Percentiles rank a stretch among this genome's conserved stretches.
phyloP scores from a whole-genome alignment of 2,797 vertebrate genomes.

The Aulostomus chinensis region DNA sequence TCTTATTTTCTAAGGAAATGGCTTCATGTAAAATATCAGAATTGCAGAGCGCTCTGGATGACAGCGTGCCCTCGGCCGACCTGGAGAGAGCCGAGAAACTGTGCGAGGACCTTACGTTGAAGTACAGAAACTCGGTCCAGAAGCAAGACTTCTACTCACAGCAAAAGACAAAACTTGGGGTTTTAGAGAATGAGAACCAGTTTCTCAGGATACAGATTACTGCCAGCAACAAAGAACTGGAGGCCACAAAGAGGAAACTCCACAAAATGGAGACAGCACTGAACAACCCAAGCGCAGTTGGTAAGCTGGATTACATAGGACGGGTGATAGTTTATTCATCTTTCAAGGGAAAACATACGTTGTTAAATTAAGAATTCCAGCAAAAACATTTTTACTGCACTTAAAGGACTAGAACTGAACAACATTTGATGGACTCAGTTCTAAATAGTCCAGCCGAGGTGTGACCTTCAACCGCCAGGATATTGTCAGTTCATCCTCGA shows the following conservation, averaged over 20 bases:
- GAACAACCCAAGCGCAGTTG: conserved; percentile 80
- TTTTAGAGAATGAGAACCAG: conserved; percentile 88
- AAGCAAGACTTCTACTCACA: conserved; percentile 91
- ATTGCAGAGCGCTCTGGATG: conserved; percentile 89
- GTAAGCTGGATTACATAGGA: too few species aligned
- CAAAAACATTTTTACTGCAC: too few species aligned
- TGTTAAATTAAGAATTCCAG: too few species aligned
- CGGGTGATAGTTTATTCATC: background rate
- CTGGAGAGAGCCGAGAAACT: conserved; percentile 91
- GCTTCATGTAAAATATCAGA: conserved; percentile 89
- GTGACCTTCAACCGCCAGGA: too few species aligned
- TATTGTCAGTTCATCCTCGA: too few species aligned
- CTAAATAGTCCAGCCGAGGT: too few species aligned
- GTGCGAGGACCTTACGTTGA: conserved; percentile 92
- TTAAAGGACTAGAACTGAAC: too few species aligned
- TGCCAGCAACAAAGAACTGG: conserved; percentile 87
- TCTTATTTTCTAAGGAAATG: conserved; percentile 91
- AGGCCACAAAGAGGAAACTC: conserved; percentile 94
- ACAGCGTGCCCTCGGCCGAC: conserved; percentile 86
- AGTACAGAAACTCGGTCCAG: conserved; percentile 94
- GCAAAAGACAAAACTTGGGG: conserved; percentile 85
- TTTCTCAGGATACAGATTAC: conserved; percentile 86
- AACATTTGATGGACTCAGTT: too few species aligned
- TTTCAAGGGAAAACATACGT: too few species aligned
- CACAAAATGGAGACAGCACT: conserved; percentile 91